These are phyloP conservation scores for Acronicta leporina DNA, from an alignment of 2,888 invertebrate genomes.

Conservation along the genomic window DNA sequence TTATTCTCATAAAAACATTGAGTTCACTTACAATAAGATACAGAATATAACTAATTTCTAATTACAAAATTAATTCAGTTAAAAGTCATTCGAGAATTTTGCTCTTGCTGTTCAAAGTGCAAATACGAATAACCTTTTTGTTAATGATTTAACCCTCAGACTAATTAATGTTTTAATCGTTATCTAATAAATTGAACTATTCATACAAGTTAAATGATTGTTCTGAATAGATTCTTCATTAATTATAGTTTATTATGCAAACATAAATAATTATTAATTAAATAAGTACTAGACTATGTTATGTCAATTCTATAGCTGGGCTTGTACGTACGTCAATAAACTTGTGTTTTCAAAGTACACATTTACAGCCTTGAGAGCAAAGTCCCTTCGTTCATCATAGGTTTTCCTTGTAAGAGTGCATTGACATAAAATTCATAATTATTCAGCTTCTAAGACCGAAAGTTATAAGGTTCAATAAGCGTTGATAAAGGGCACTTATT, in stretches of 20 bases:
- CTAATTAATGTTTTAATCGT: constrained; percentile 1
- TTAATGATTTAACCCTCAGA: not conserved
- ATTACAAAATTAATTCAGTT: no score
- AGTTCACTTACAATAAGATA: no score
- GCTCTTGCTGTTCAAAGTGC: no score
- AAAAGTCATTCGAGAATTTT: no score
- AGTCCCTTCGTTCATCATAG: constrained; percentile 16
- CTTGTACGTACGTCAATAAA: constrained; percentile 18
- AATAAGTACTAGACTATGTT: constrained; percentile 5
- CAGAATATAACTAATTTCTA: no score
- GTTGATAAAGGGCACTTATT: no score
- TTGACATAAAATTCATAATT: constrained; percentile 26
- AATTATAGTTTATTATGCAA: not conserved
- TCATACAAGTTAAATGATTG: constrained; percentile 4
- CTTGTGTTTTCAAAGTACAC: constrained; percentile 13
- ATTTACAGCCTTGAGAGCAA: constrained; percentile 5
- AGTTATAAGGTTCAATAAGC: no score
- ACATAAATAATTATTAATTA: constrained; percentile 10
- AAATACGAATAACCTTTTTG: constrained; percentile 3
- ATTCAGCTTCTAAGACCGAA: not conserved
- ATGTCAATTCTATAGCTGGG: constrained; percentile 15
- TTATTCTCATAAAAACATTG: no score
- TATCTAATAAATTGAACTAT: constrained; percentile 16
- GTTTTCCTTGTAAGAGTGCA: constrained; percentile 19
- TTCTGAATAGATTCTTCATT: constrained; percentile 8